These are phyloP conservation scores for Trypoxylus dichotomus DNA, from an alignment of 1,140 invertebrate genomes.

Conservation along the genomic window DNA sequence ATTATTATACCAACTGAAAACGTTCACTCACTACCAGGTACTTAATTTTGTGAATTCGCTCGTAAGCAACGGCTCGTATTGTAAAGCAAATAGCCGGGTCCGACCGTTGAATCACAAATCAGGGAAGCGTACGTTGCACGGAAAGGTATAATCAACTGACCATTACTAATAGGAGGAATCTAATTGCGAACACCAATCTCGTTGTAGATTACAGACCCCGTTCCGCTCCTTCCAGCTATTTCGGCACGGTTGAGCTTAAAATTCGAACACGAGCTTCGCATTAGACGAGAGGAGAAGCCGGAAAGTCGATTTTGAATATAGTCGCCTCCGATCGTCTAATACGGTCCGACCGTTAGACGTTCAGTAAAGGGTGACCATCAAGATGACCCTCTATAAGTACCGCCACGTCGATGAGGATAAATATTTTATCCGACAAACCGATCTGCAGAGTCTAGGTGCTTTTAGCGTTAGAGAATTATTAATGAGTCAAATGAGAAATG, in stretches of 20 bases:
- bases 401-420: neutral
- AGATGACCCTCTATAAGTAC: neutral
- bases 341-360: neutral
- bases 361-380: neutral
- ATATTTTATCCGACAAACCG: constrained; percentile 13
- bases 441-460: neutral
- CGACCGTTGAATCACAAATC: constrained; percentile 14
- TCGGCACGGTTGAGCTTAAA: constrained; percentile 6
- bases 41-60: neutral
- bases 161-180: constrained; percentile 22
- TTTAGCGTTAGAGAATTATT: constrained; percentile 20
- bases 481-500: constrained; percentile 9
- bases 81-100: neutral
- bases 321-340: neutral
- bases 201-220: constrained; percentile 23
- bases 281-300: neutral
- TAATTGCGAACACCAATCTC: constrained; percentile 29
- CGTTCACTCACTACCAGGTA: neutral
- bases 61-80: neutral
- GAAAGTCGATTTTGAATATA: constrained; percentile 23
- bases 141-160: constrained; percentile 25
- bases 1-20: too few species aligned
- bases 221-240: neutral
- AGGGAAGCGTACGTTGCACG: neutral
- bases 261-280: constrained; percentile 14